Evolutionary conservation across 2,888 invertebrate species (phyloP), one percentile per base, ranked within the genome.

Genomic region (Drosophila heteroneura): DNA sequence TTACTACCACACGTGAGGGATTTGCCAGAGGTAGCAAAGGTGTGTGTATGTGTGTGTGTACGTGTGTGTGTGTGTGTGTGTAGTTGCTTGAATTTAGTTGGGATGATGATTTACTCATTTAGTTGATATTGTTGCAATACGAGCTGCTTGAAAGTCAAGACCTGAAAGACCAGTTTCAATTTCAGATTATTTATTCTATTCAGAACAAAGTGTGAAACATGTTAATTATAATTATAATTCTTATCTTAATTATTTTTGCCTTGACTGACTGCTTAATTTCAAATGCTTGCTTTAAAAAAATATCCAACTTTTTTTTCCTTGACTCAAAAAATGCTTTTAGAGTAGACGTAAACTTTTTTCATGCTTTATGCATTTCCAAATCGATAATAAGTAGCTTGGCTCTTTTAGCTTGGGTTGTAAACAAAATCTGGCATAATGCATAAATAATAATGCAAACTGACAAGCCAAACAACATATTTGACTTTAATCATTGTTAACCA

Each of bases 41-140:
- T 9, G 28, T n/a, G 7, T n/a, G 35, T 5, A 35, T 35, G 47
- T 14, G 44, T 14, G 6, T 12, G 14, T 1, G 6, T 3, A 3
- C 0, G 22, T 6, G 44, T 16, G 51, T 6, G 14, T 26, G 33
- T 7, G 28, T 39, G n/a, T 16, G 49, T 5, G 19, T n/a, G 35
- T 6, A 19, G 22, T 14, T 49, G 33, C 37, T 47, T 52, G 52
- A 57, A 61, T 53, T 35, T 51, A 52, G 58, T 70, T 57, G 56
- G 57, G 32, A 47, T 59, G 12, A 54, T 49, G 65, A 28, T 57
- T 69, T 54, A 69, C 41, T 66, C 57, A 67, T 62, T 74, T 49
- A 35, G 60, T 70, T 68, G 51, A 22, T 35, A 44, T 44, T 41
- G 64, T 30, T 53, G 63, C 39, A 60, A 65, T 41, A 49, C 47